Percentiles rank a stretch among this genome's conserved stretches.
Evolutionary conservation across 2,113 vertebrate species (phyloP).

Genomic region (Malurus melanocephalus): DNA sequence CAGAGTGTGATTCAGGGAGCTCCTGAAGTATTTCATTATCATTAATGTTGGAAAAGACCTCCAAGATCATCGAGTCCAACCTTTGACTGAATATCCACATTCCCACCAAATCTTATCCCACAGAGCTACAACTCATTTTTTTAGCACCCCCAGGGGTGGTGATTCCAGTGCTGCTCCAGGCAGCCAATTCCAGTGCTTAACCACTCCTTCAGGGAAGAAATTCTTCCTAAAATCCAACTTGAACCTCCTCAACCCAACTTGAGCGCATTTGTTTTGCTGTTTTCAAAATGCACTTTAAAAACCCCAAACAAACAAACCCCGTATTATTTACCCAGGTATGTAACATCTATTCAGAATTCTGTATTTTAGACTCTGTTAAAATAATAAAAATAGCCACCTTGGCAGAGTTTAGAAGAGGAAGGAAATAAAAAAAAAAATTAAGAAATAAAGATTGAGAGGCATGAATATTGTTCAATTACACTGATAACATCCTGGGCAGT

Average conservation of each 20-base stretch:
- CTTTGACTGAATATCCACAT: neutral
- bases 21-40: neutral
- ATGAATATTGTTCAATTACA: neutral
- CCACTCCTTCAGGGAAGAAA: neutral
- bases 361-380: neutral
- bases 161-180: neutral
- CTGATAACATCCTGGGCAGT: neutral
- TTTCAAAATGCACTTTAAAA: neutral
- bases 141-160: neutral
- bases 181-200: neutral
- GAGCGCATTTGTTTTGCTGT: neutral
- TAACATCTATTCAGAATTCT: neutral
- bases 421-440: neutral
- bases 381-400: neutral
- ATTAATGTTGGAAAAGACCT: neutral
- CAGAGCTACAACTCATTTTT: neutral
- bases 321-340: neutral
- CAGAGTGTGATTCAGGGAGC: neutral
- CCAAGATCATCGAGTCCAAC: neutral
- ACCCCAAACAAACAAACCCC: accelerated
- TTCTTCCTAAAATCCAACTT: neutral
- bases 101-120: neutral
- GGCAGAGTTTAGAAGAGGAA: neutral
- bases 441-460: neutral
- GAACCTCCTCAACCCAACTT: accelerated